Evolutionary conservation across 2,888 invertebrate species (phyloP).

Genomic region (Baccha elongata): DNA sequence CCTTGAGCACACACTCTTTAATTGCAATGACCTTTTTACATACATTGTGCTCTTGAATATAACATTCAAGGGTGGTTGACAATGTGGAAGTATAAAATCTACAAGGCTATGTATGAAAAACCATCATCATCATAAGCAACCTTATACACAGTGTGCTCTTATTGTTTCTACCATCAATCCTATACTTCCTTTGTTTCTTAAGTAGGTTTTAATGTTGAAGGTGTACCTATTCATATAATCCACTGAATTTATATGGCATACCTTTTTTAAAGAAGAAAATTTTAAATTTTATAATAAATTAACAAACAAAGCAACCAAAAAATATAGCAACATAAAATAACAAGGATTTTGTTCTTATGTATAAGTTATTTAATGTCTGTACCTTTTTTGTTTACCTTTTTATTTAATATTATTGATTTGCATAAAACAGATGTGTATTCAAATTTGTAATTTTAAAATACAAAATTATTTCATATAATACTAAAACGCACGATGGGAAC

Average conservation of each 20-base stretch:
- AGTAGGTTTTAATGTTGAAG: conserved; percentile 29
- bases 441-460: too few species aligned
- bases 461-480: too few species aligned
- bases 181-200: conserved; percentile 23
- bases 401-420: too few species aligned
- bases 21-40: conserved; percentile 45
- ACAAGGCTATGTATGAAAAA: conserved; percentile 37
- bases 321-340: too few species aligned
- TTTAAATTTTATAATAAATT: too few species aligned
- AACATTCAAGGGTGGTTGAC: conserved; percentile 19
- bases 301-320: too few species aligned
- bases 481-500: too few species aligned
- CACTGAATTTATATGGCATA: conserved; percentile 1
- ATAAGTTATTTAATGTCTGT: too few species aligned
- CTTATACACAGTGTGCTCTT: conserved; percentile 24
- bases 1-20: conserved; percentile 42
- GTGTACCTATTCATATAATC: neutral
- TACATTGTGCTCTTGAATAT: conserved; percentile 5
- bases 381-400: too few species aligned
- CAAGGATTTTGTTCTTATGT: too few species aligned
- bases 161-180: conserved; percentile 26
- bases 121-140: conserved; percentile 22
- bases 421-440: too few species aligned
- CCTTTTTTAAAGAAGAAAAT: too few species aligned
- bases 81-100: conserved; percentile 22